Conservation (phyloP, 1,140 invertebrate genomes). For the Drosophila azteca region DNA sequence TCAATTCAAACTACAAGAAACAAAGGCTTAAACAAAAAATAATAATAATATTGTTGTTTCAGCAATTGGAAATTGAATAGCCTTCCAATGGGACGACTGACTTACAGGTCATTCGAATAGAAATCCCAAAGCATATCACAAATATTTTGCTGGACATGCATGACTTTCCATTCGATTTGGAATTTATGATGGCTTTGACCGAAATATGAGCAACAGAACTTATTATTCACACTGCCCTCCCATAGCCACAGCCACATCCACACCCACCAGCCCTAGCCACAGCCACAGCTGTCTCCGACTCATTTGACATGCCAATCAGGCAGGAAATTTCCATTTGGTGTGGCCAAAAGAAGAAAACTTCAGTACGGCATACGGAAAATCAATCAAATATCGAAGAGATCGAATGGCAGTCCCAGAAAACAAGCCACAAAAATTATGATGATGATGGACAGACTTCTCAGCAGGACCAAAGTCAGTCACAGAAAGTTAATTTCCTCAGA, state of each 20-base stretch:
- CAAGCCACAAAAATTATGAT: too few relatives aligned
- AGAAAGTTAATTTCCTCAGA: not conserved
- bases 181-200: slow-evolving; percentile 55
- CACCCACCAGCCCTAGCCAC: slow-evolving; percentile 28
- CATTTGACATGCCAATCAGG: slow-evolving; percentile 66
- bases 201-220: slow-evolving; percentile 53
- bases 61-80: too few relatives aligned
- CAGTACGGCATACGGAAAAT: slow-evolving; percentile 20
- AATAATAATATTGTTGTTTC: too few relatives aligned
- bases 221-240: slow-evolving; percentile 23
- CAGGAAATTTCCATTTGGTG: slow-evolving; percentile 49
- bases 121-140: too few relatives aligned
- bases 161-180: slow-evolving; percentile 39
- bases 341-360: slow-evolving; percentile 30
- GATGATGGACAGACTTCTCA: too few relatives aligned
- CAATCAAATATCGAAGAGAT: slow-evolving; percentile 45
- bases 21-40: too few relatives aligned
- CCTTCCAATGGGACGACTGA: too few relatives aligned
- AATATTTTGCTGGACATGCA: slow-evolving; percentile 5
- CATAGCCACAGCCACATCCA: not conserved
- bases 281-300: slow-evolving; percentile 40
- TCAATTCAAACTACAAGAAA: too few relatives aligned
- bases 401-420: slow-evolving; percentile 11
- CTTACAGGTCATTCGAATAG: too few relatives aligned
- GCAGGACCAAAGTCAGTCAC: too few relatives aligned